Percentiles rank a stretch among this genome's conserved stretches.
Evolutionary conservation across 64 coral and sea anemone species (phyloP).

Genomic region (Montipora efflorescens): DNA sequence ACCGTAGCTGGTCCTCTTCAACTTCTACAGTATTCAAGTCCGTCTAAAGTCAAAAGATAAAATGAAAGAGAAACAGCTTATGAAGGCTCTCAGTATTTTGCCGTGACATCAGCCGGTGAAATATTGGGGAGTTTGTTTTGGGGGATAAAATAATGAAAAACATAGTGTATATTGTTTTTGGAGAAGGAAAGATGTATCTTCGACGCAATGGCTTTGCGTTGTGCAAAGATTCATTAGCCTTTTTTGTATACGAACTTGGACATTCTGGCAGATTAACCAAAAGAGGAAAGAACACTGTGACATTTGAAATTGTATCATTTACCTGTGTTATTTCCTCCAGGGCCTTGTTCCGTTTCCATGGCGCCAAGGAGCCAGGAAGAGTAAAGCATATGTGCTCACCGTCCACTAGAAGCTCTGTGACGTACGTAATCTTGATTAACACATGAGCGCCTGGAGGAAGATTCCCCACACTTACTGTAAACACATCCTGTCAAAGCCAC

Average conservation of each 20-base stretch:
- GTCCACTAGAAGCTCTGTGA: slow-evolving; percentile 88
- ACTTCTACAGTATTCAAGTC: slow-evolving; percentile 75
- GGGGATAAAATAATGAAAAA: too few relatives aligned
- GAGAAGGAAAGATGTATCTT: too few relatives aligned
- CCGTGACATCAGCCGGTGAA: too few relatives aligned
- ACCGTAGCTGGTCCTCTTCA: slow-evolving; percentile 67
- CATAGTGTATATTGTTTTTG: too few relatives aligned
- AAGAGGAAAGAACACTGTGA: too few relatives aligned
- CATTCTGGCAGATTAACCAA: too few relatives aligned
- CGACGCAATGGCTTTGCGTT: background rate
- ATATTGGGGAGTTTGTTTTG: too few relatives aligned
- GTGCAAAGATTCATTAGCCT: too few relatives aligned
- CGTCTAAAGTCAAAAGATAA: slow-evolving; percentile 36
- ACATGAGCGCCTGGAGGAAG: slow-evolving; percentile 89
- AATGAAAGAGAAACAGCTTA: too few relatives aligned
- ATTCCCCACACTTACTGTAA: slow-evolving; percentile 97
- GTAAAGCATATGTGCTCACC: slow-evolving; percentile 89
- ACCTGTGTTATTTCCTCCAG: slow-evolving; percentile 89
- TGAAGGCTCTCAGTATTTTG: too few relatives aligned
- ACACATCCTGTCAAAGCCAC: slow-evolving; percentile 77
- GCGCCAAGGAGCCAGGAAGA: slow-evolving; percentile 87
- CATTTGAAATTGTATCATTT: background rate
- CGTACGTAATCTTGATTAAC: slow-evolving; percentile 94
- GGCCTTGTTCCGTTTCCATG: slow-evolving; percentile 95
- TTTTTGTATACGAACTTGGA: too few relatives aligned